Evolutionary conservation across 1,140 invertebrate species (phyloP), one percentile per base, ranked within the genome.

Genomic region (Drosophila hydei): DNA sequence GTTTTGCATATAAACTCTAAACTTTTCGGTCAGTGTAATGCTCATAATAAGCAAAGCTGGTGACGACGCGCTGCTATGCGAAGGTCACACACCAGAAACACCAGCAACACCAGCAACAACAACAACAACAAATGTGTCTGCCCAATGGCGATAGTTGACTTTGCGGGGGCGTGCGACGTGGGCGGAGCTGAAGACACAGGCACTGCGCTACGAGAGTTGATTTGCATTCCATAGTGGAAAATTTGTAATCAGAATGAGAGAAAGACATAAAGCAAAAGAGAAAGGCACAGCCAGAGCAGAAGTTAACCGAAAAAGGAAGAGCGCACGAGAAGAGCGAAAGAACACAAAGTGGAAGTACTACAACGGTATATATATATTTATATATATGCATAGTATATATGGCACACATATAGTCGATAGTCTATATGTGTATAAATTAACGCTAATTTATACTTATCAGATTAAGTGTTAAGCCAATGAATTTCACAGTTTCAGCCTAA

Each of bases 41-140:
- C 76, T 88, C 76, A 87, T 80, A 85, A 77, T 87, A 80, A 87
- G 81, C 83, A 67, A 72, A 62, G 72, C 76, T 85, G 80, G 79
- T 58, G 55, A 68, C 74, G 63, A 85, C 81, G 83, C 83, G 79
- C 85, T 75, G 83, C 83, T 88, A 87, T 87, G 81, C 83, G 81
- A 87, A 87, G 81, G 81, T 87, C 81, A 81, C 60, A 70, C 56
- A 63, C 59, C 42, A 61, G 63, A 70, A 51, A 64, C 64, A 72
- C 54, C 55, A 54, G 36, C 52, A 42, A 61, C 56, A 51, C 27
- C 45, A 67, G 33, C 42, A 72, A 60, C 62, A 12, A 27, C 33
- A 56, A 48, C 33, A 43, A 30, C 21, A 60, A 61, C 40, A 43
- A 52, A 4, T 25, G 55, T 60, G 40, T 61, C 63, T 72, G 70